A percentile compares a stretch with the other conserved stretches of the same genome.
These are phyloP conservation scores for Saimiri boliviensis DNA, from an alignment of 2,113 vertebrate species.

Conservation along the genomic window DNA sequence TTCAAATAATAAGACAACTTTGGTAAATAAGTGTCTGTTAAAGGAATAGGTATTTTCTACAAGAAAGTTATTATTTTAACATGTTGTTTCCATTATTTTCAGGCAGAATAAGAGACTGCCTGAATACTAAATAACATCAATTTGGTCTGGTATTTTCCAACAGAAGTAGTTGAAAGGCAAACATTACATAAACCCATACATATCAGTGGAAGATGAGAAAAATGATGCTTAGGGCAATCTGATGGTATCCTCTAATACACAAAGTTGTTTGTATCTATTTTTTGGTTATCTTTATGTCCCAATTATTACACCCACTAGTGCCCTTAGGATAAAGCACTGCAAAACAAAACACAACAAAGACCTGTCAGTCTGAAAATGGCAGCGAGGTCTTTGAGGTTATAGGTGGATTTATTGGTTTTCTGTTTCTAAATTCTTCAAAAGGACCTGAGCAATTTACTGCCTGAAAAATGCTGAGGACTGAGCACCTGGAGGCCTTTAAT, in stretches of 20 bases:
- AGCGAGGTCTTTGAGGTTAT: constrained; percentile 61
- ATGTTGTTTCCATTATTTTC: constrained; percentile 22
- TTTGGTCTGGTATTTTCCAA: constrained; percentile 53
- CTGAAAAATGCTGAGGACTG: constrained; percentile 55
- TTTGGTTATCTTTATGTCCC: constrained; percentile 71
- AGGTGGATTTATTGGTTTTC: constrained; percentile 71
- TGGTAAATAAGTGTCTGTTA: constrained; percentile 35
- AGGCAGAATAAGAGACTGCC: constrained; percentile 22
- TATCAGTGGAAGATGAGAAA: constrained; percentile 50
- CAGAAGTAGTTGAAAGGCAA: constrained; percentile 62
- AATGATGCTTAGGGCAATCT: constrained; percentile 35
- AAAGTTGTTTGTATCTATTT: constrained; percentile 55
- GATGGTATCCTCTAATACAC: constrained; percentile 41
- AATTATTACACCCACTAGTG: constrained; percentile 55
- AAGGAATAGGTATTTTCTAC: constrained; percentile 24
- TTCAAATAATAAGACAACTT: constrained; percentile 45
- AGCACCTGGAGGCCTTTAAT: constrained; percentile 71
- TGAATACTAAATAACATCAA: constrained; percentile 63
- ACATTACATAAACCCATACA: constrained; percentile 54
- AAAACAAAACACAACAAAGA: constrained; percentile 63
- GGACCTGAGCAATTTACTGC: constrained; percentile 51
- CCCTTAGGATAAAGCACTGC: constrained; percentile 40
- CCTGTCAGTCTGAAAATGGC: constrained; percentile 35
- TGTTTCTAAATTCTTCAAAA: constrained; percentile 69
- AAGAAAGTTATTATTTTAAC: constrained; percentile 29